These are phyloP conservation scores for Phycodurus eques DNA, from an alignment of 2,113 vertebrate species.

Conservation along the genomic window DNA sequence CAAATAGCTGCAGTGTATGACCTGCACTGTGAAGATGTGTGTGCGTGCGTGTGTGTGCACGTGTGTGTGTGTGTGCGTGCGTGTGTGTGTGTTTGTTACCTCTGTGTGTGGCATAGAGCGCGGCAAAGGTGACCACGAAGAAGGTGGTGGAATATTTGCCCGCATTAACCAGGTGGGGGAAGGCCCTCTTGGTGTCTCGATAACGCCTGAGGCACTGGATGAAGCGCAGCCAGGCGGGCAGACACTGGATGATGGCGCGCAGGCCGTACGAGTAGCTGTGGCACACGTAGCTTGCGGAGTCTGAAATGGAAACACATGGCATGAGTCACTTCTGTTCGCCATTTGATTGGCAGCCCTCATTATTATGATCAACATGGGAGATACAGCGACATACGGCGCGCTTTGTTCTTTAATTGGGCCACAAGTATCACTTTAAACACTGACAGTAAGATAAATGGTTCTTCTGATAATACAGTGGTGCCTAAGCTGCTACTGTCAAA, in stretches of 20 bases:
- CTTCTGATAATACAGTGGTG: too few relatives aligned
- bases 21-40: not conserved
- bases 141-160: constrained; percentile 99
- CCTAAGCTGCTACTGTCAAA: too few relatives aligned
- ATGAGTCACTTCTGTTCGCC: not conserved
- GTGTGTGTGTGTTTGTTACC: constrained; percentile 73
- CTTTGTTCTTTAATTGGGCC: too few relatives aligned
- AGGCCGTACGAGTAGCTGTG: constrained; percentile 92
- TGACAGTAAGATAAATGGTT: too few relatives aligned
- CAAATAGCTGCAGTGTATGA: not conserved
- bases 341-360: not conserved
- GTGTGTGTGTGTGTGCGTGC: constrained; percentile 45
- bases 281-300: constrained; percentile 63
- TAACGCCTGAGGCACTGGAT: constrained; percentile 98
- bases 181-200: constrained; percentile 94
- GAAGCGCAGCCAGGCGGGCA: constrained; percentile 97
- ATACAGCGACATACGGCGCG: too few relatives aligned
- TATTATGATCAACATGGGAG: not conserved
- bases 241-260: constrained; percentile 94
- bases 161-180: constrained; percentile 95
- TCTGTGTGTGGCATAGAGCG: constrained; percentile 90
- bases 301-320: constrained; percentile 16
- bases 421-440: too few relatives aligned
- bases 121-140: constrained; percentile 94
- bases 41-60: not conserved